Evolutionary conservation across 2,888 invertebrate genomes (phyloP).

Genomic region (Acrobasis suavella): DNA sequence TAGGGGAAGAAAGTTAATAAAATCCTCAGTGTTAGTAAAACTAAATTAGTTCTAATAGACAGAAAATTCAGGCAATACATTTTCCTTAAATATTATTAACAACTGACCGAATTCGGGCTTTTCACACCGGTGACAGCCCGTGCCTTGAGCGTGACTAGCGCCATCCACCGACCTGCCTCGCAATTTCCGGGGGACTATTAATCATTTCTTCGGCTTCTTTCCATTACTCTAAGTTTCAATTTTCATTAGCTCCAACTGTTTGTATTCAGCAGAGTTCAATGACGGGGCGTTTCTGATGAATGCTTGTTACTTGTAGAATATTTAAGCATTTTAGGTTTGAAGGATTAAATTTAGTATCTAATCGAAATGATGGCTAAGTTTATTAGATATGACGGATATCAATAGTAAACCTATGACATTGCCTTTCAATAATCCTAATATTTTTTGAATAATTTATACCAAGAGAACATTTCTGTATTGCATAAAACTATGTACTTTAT

Average conservation of each 20-base stretch:
- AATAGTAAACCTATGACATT: no score
- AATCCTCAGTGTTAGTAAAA: no score
- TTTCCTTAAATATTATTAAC: slow-evolving; percentile 13
- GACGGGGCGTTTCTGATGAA: slow-evolving; percentile 13
- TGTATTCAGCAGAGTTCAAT: slow-evolving; percentile 24
- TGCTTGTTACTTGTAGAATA: not conserved
- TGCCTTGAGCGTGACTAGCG: slow-evolving; percentile 69
- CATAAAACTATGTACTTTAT: no score
- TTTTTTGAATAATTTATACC: no score
- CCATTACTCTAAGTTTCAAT: slow-evolving; percentile 55
- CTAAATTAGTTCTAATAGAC: no score
- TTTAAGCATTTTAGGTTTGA: not conserved
- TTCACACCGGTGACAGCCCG: slow-evolving; percentile 52
- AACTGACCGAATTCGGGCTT: slow-evolving; percentile 10
- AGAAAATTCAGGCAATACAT: not conserved
- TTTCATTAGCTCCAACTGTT: slow-evolving; percentile 54
- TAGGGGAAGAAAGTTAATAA: no score
- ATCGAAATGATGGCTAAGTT: no score
- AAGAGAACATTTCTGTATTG: no score
- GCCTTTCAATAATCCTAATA: no score
- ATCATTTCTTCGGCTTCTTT: slow-evolving; percentile 67
- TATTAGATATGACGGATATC: no score
- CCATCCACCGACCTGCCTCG: slow-evolving; percentile 40
- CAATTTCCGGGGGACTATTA: slow-evolving; percentile 66
- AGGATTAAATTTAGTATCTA: not conserved